Conservation (phyloP, 2,888 invertebrate species). For the Pseudococcus longispinus region DNA sequence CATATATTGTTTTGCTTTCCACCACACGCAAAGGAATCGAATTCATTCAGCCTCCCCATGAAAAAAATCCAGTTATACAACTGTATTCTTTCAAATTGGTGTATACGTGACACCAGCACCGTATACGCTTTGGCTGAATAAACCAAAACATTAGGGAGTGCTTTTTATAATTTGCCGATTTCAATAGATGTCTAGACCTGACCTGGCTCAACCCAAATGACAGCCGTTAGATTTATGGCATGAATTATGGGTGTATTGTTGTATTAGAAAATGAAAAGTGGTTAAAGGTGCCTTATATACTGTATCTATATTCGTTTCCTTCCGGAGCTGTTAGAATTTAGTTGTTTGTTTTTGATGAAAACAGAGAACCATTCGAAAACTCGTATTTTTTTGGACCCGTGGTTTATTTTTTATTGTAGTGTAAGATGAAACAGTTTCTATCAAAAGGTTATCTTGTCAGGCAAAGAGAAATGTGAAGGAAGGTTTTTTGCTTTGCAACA, state of each 20-base stretch:
- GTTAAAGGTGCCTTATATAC: background rate
- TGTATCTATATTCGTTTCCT: background rate
- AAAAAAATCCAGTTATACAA: constrained; percentile 22
- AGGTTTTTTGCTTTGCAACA: background rate
- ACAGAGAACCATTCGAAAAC: background rate
- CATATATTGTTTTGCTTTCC: background rate
- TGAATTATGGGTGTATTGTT: background rate
- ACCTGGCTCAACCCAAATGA: background rate
- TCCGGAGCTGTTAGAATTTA: background rate
- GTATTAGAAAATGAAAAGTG: background rate
- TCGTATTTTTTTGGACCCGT: background rate
- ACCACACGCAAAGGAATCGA: background rate
- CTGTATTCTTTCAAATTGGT: background rate
- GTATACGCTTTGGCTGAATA: background rate
- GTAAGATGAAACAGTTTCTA: background rate
- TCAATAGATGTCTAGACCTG: constrained; percentile 38
- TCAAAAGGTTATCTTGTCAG: background rate
- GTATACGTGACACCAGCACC: constrained; percentile 15
- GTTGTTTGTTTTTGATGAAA: no score
- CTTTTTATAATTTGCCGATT: background rate
- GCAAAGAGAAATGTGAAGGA: background rate
- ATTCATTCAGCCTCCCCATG: background rate
- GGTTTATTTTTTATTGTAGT: background rate
- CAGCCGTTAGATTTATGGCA: background rate
- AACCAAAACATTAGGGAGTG: constrained; percentile 26